Base-by-base conservation (phyloP, 2,797 vertebrate genomes). In the Aphelocoma californica region DNA sequence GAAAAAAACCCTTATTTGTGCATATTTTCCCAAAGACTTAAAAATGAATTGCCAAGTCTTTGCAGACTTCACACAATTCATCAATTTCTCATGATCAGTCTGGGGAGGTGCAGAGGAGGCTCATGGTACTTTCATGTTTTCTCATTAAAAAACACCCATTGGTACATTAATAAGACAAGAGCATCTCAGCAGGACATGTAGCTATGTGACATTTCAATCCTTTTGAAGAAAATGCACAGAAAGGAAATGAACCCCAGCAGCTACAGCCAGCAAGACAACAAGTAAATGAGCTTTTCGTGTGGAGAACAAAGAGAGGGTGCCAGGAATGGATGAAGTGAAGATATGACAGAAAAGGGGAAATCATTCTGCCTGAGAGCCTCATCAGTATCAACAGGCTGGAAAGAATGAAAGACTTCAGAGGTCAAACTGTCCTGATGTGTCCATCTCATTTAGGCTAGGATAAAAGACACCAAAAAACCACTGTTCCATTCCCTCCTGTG, bases 151-250 rank as follows among this genome's bases (percentile, higher is more conserved):
- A 95, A 90, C 86, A 97, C 83, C 94, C 94, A 81, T 96, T 94
- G 92, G 77, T 96, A 94, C 92, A 96, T 96, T 96, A 96, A 96
- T 97, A 97, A 96, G 95, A 97, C 95, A 95, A 96, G 83, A 96
- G 73, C 74, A 93, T 90, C 95, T 90, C 90, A 93, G 92, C 91
- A 94, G 82, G 95, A 95, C 67, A 47, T 71, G 47, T 3, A 86
- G 66, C 82, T 92, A 72, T 71, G 81, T 95, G 94, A 94, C 94
- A 93, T 95, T 97, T 96, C 88, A 89, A 94, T 81, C 57, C 91
- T 90, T 97, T 94, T 95, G 91, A 96, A 96, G 81, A 95, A 95
- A 95, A 90, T 61, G 82, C 80, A 65, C 34, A 67, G 77, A 95
- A 92, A 95, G 90, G 89, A 96, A 95, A 91, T 73, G 81, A 96